Percentiles rank a stretch among this genome's conserved stretches.
Conservation (phyloP, 1,140 invertebrate genomes). For the Metopolophium dirhodum region DNA sequence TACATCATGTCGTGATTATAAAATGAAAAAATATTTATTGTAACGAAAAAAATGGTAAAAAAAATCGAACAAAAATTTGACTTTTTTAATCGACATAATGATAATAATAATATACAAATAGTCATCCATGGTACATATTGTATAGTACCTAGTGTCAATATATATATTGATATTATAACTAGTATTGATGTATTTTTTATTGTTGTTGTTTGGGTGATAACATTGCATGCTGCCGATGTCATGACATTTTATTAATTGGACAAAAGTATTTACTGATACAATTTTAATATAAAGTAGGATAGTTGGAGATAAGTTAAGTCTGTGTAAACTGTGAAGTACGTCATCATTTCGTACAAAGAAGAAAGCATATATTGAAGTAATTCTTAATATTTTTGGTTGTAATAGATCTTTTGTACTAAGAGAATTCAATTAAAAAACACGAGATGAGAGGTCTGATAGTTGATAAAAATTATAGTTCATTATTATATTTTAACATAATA, state of each 20-base stretch:
- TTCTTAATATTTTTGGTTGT: no score
- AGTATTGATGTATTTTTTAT: no score
- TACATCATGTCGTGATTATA: not conserved
- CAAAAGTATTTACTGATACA: not conserved
- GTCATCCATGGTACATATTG: no score
- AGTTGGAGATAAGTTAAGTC: not conserved
- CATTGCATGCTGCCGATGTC: not conserved
- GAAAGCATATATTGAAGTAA: no score
- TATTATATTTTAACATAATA: no score
- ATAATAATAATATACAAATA: not conserved
- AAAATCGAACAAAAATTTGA: not conserved
- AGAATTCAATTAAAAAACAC: no score
- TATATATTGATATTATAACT: not conserved
- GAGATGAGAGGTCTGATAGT: no score
- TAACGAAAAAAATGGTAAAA: not conserved
- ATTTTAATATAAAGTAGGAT: not conserved
- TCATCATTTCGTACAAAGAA: no score
- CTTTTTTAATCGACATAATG: not conserved
- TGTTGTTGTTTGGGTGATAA: not conserved
- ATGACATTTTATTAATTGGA: not conserved
- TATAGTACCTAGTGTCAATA: no score
- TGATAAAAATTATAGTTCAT: no score
- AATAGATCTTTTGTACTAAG: no score
- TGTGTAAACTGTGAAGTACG: no score
- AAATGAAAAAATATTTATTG: not conserved